Conservation (phyloP, 2,888 invertebrate genomes). For the Nomada ruficornis region DNA sequence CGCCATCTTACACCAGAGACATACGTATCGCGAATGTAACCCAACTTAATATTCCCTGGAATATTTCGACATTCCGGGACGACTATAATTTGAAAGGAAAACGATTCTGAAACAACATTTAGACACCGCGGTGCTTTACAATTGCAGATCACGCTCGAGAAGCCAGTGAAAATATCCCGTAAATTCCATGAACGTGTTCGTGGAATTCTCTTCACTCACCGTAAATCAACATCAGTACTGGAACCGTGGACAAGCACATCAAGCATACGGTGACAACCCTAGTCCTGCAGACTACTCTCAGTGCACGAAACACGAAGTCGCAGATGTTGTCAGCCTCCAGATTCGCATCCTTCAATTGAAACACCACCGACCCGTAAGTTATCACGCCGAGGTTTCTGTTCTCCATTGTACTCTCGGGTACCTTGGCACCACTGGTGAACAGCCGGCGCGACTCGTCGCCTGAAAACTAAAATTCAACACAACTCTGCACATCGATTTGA, state of each 20-base stretch:
- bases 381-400: constrained; percentile 82
- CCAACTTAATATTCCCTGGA: too few species aligned
- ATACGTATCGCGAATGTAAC: too few species aligned
- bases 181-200: background rate
- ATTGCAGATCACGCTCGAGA: background rate
- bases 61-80: too few species aligned
- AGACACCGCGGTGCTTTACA: too few species aligned
- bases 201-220: constrained; percentile 86
- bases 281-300: constrained; percentile 90
- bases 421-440: constrained; percentile 84
- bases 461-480: constrained; percentile 86
- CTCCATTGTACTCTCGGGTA: constrained; percentile 81
- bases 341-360: constrained; percentile 92
- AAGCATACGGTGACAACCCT: constrained; percentile 90
- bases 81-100: background rate
- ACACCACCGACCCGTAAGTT: constrained; percentile 91
- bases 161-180: background rate
- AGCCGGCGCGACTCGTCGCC: constrained; percentile 90
- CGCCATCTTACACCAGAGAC: too few species aligned
- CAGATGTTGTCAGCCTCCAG: constrained; percentile 90
- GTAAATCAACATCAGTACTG: constrained; percentile 91
- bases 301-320: constrained; percentile 90
- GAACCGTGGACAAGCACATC: constrained; percentile 88
- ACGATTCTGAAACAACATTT: background rate
- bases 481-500: background rate